Evolutionary conservation across 1,140 invertebrate genomes (phyloP).

Genomic region (Galleria mellonella): DNA sequence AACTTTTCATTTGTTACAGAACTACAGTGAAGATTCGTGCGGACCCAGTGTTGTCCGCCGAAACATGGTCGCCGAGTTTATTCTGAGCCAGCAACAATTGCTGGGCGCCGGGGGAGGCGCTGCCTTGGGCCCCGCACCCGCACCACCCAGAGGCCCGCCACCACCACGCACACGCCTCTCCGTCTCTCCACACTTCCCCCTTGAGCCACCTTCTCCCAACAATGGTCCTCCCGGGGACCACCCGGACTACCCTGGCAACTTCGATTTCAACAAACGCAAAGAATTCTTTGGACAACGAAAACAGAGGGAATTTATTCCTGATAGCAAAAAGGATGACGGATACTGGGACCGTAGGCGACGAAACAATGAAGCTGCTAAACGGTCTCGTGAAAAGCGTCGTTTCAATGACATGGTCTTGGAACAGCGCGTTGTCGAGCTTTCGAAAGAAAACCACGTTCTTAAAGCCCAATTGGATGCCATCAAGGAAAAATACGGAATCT

Average conservation of each 20-base stretch:
- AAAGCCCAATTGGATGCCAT: slow-evolving; percentile 94
- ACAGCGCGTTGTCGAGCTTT: slow-evolving; percentile 93
- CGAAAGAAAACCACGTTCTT: slow-evolving; percentile 95
- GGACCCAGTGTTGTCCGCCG: slow-evolving; percentile 75
- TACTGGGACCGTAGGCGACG: slow-evolving; percentile 96
- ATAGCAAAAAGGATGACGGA: slow-evolving; percentile 96
- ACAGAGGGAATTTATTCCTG: slow-evolving; percentile 96
- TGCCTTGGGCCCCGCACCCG: slow-evolving; percentile 44
- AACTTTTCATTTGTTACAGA: slow-evolving; percentile 64
- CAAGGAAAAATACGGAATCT: slow-evolving; percentile 94
- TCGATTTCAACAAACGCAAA: slow-evolving; percentile 79
- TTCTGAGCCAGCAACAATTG: slow-evolving; percentile 81
- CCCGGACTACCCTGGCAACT: slow-evolving; percentile 56
- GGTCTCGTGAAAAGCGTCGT: slow-evolving; percentile 94
- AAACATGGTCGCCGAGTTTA: slow-evolving; percentile 91
- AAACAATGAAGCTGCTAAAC: slow-evolving; percentile 97
- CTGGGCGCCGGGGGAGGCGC: slow-evolving; percentile 49
- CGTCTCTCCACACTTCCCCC: slow-evolving; percentile 59
- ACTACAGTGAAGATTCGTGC: slow-evolving; percentile 62
- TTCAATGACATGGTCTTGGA: slow-evolving; percentile 98
- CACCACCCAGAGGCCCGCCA: slow-evolving; percentile 33
- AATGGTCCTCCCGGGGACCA: slow-evolving; percentile 58
- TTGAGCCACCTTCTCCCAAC: slow-evolving; percentile 54
- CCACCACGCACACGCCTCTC: slow-evolving; percentile 53
- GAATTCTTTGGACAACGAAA: slow-evolving; percentile 91